A percentile compares a stretch with the other conserved stretches of the same genome.
phyloP scores from a whole-genome alignment of 2,888 invertebrate species.

The Rhorus exstirpatorius region DNA sequence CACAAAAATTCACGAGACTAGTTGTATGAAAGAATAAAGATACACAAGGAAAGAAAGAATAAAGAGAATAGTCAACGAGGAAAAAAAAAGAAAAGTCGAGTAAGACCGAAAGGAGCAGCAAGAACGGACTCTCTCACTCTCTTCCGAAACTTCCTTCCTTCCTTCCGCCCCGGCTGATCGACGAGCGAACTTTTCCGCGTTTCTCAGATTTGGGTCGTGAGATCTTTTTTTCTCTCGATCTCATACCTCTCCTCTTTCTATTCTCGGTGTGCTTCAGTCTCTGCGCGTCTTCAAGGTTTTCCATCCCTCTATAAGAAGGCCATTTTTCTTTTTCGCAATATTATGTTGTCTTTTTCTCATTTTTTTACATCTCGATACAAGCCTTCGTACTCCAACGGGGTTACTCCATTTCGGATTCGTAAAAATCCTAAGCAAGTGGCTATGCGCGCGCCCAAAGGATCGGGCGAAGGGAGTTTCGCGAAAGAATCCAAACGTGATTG shows the following conservation, averaged over 20 bases:
- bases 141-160: conserved; percentile 84
- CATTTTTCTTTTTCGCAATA: conserved; percentile 60
- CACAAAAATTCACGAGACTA: conserved; percentile 59
- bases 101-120: conserved; percentile 66
- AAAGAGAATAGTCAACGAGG: conserved; percentile 75
- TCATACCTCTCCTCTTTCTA: conserved; percentile 61
- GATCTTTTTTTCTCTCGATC: conserved; percentile 73
- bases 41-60: conserved; percentile 60
- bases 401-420: conserved; percentile 45
- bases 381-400: conserved; percentile 26
- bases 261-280: conserved; percentile 41
- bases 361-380: conserved; percentile 54
- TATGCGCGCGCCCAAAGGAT: conserved; percentile 49
- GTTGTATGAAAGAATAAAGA: conserved; percentile 70
- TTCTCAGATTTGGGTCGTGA: conserved; percentile 84
- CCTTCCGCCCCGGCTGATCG: conserved; percentile 84
- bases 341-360: conserved; percentile 50
- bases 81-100: conserved; percentile 67
- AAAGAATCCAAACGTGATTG: conserved; percentile 43
- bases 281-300: conserved; percentile 25
- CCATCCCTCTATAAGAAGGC: conserved; percentile 46
- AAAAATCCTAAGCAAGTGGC: conserved; percentile 48
- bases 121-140: conserved; percentile 74
- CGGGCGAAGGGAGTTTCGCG: conserved; percentile 49
- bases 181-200: conserved; percentile 85